These are phyloP conservation scores for Zosterops borbonicus DNA, from an alignment of 2,113 vertebrate species.

Conservation along the genomic window DNA sequence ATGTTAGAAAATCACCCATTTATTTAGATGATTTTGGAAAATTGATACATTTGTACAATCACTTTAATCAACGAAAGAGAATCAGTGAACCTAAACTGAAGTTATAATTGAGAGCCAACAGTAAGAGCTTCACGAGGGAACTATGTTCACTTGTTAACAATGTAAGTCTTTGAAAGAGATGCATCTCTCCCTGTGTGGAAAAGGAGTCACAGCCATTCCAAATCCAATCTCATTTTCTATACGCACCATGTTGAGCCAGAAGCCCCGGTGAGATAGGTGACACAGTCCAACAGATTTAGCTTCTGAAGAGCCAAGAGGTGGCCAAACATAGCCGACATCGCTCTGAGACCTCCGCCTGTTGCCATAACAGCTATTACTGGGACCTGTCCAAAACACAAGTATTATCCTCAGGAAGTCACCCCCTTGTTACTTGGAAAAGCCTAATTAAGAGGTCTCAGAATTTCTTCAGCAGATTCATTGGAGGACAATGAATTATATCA, in stretches of 20 bases:
- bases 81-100: not conserved
- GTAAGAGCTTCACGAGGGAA: not conserved
- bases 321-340: conserved; percentile 83
- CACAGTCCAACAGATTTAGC: conserved; percentile 79
- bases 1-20: not conserved
- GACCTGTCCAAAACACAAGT: conserved; percentile 74
- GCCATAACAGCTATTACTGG: conserved; percentile 83
- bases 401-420: conserved; percentile 19
- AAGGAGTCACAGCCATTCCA: not conserved
- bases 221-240: not conserved
- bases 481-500: not conserved
- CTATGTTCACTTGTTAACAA: not conserved
- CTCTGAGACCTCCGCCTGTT: conserved; percentile 85
- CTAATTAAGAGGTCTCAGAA: not conserved
- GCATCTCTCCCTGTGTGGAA: not conserved
- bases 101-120: not conserved
- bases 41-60: not conserved
- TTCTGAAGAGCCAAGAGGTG: conserved; percentile 81
- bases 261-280: conserved; percentile 81
- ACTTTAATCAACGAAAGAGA: not conserved
- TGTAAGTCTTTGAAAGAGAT: not conserved
- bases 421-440: not conserved
- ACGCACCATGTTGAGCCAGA: conserved; percentile 89
- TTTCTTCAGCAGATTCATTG: not conserved
- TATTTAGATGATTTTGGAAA: not conserved